Evolutionary conservation across 2,888 invertebrate species (phyloP).

Genomic region (Balanococcus diminutus): DNA sequence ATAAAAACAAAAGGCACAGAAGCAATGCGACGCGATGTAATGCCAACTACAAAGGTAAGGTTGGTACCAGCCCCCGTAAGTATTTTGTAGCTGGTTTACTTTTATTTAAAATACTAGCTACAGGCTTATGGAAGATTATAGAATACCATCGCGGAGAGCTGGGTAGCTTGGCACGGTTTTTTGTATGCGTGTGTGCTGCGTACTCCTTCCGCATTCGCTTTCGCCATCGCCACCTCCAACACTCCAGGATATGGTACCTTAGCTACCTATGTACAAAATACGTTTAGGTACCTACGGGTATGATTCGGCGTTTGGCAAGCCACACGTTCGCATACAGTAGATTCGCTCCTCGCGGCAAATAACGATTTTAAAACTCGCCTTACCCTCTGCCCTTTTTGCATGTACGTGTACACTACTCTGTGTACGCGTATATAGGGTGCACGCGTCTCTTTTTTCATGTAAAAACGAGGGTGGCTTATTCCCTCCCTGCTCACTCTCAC

Average conservation of each 20-base stretch:
- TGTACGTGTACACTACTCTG: not conserved
- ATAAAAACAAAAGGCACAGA: not conserved
- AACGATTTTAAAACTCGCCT: not conserved
- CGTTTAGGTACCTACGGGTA: not conserved
- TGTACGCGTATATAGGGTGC: not conserved
- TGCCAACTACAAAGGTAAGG: not conserved
- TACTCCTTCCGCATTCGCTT: not conserved
- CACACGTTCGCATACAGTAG: not conserved
- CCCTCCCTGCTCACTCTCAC: not conserved
- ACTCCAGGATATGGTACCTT: not conserved
- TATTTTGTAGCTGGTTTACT: not conserved
- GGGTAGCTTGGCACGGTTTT: not conserved
- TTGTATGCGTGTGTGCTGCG: not conserved
- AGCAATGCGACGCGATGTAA: too few relatives aligned
- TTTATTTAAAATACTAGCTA: not conserved
- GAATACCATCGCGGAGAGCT: not conserved
- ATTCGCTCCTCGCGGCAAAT: not conserved
- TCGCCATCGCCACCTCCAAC: not conserved
- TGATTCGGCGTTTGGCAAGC: not conserved
- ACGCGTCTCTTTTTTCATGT: not conserved
- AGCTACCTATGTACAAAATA: too few relatives aligned
- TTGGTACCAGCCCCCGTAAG: not conserved
- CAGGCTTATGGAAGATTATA: not conserved
- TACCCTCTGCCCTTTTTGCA: not conserved
- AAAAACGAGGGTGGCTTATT: not conserved